phyloP scores from a whole-genome alignment of 2,797 vertebrate genomes.

The Brachyalestes nurse region DNA sequence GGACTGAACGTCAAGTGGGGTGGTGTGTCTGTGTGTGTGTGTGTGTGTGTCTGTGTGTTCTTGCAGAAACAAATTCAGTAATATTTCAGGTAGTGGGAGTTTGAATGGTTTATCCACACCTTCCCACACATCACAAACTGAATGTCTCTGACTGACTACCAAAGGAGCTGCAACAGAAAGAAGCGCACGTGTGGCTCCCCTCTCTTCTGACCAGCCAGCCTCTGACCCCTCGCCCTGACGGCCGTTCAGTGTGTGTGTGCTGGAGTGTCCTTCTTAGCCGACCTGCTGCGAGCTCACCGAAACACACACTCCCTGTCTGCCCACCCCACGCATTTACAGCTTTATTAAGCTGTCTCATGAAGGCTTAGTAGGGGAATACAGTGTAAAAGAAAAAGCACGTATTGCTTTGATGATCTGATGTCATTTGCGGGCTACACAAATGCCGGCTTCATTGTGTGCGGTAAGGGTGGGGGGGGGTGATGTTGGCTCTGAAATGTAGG shows the following conservation, averaged over 20 bases:
- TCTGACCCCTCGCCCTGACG: slow-evolving; percentile 45
- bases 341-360: slow-evolving; percentile 84
- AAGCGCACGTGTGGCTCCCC: slow-evolving; percentile 1
- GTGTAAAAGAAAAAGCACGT: slow-evolving; percentile 71
- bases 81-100: slow-evolving; percentile 17
- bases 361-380: slow-evolving; percentile 78
- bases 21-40: too few relatives aligned
- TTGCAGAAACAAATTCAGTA: slow-evolving; percentile 5
- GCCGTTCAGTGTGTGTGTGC: slow-evolving; percentile 1
- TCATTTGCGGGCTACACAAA: slow-evolving; percentile 78
- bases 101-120: slow-evolving; percentile 15
- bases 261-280: slow-evolving; percentile 2
- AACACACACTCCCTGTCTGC: slow-evolving; percentile 44
- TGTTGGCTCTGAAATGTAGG: slow-evolving; percentile 77
- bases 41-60: neutral
- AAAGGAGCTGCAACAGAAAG: neutral
- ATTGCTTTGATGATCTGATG: slow-evolving; percentile 80
- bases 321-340: slow-evolving; percentile 73
- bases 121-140: neutral
- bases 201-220: slow-evolving; percentile 7
- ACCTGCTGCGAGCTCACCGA: neutral
- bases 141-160: neutral
- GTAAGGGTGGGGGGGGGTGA: slow-evolving; percentile 53
- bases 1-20: too few relatives aligned
- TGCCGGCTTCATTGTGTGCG: slow-evolving; percentile 73